phyloP scores from a whole-genome alignment of 2,888 invertebrate genomes.

The Stenodera caucasica region DNA sequence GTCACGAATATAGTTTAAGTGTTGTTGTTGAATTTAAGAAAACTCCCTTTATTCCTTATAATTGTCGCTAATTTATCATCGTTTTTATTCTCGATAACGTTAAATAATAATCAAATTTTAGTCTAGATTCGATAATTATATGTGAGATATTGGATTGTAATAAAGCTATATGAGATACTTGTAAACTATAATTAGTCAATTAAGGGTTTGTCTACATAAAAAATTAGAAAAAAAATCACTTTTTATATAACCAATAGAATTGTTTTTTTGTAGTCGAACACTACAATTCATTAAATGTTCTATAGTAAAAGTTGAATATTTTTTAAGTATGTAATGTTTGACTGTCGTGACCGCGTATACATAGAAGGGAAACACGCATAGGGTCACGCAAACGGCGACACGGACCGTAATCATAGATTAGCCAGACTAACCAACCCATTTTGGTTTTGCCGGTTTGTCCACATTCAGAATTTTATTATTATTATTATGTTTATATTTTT shows the following conservation, averaged over 20 bases:
- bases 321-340: constrained; percentile 45
- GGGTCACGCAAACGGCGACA: constrained; percentile 46
- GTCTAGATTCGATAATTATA: background rate
- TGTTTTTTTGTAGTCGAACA: too few relatives aligned
- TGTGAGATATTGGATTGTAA: background rate
- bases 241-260: too few relatives aligned
- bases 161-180: too few relatives aligned
- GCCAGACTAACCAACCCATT: constrained; percentile 35
- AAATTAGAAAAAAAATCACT: constrained; percentile 7
- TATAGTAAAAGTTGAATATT: constrained; percentile 38
- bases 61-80: too few relatives aligned
- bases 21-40: background rate
- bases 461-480: too few relatives aligned
- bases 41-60: too few relatives aligned
- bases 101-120: background rate
- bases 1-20: constrained; percentile 19
- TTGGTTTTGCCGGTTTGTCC: constrained; percentile 12
- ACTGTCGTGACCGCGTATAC: constrained; percentile 47
- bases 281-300: constrained; percentile 38
- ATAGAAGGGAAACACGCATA: constrained; percentile 41
- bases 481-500: constrained; percentile 9
- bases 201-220: too few relatives aligned
- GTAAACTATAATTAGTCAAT: too few relatives aligned
- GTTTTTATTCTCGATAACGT: too few relatives aligned
- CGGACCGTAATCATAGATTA: constrained; percentile 49